Conservation (phyloP, 2,113 vertebrate species). For the Hypanus sabinus region DNA sequence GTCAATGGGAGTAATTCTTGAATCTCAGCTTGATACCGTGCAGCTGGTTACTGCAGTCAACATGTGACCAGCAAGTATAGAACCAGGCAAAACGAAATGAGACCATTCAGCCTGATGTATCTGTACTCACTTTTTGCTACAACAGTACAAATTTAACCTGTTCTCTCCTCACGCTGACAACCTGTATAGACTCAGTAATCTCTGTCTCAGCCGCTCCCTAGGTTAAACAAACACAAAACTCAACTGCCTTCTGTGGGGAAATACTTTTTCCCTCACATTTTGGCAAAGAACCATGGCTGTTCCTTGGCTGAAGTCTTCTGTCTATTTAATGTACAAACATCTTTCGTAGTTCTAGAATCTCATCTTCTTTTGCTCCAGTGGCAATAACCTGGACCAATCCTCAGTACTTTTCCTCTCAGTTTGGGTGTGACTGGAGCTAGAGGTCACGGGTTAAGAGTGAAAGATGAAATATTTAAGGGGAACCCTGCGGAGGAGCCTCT, state of each 20-base stretch:
- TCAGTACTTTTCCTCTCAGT: no score
- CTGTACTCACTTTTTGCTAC: background rate
- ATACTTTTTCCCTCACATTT: background rate
- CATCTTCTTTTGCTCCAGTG: background rate
- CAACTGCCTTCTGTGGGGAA: no score
- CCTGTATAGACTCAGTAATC: background rate
- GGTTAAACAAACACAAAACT: background rate
- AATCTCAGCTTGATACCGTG: background rate
- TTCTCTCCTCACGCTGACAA: background rate
- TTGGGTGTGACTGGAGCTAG: no score
- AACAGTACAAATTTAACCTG: background rate
- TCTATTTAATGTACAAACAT: background rate
- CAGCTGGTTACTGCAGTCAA: background rate
- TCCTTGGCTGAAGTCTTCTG: no score
- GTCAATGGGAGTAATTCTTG: slow-evolving; percentile 27
- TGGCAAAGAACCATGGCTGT: no score
- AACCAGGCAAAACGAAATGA: background rate
- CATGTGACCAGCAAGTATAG: background rate
- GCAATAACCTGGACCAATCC: background rate
- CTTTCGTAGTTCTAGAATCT: background rate
- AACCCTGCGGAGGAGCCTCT: no score
- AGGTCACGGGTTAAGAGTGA: no score
- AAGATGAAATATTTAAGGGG: no score
- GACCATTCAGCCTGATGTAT: background rate
- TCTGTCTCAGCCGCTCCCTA: background rate